Conservation (phyloP, 2,797 vertebrate species). For the Channallabes apus region DNA sequence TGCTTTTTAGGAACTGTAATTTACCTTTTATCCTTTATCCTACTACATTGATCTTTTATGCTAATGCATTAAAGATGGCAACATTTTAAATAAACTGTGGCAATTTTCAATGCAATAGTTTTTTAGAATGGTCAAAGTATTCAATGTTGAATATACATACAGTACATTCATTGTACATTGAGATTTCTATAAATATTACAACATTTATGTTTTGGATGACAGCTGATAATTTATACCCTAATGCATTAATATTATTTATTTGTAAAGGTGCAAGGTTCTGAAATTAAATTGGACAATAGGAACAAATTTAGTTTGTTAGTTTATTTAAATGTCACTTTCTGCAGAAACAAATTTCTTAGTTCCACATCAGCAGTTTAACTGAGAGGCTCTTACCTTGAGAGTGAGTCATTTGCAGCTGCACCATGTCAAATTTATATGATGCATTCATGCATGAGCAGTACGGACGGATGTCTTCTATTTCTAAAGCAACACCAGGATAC, state of each 20-base stretch:
- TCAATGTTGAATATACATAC: not conserved
- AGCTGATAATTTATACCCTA: not conserved
- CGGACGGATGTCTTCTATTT: constrained; percentile 21
- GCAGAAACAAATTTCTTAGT: not conserved
- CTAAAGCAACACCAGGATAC: not conserved
- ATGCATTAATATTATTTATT: not conserved
- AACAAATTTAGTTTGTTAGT: no score
- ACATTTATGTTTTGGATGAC: not conserved
- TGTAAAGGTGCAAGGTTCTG: not conserved
- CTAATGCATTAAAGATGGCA: not conserved
- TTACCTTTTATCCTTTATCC: not conserved
- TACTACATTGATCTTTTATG: not conserved
- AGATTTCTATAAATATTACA: not conserved
- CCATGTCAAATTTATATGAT: not conserved
- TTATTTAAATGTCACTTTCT: not conserved
- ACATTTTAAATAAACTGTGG: no score
- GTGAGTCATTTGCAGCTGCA: constrained; percentile 42
- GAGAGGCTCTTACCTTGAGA: not conserved
- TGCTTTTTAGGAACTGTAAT: not conserved
- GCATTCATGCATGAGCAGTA: not conserved
- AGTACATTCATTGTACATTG: not conserved
- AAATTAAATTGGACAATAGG: not conserved
- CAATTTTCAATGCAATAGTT: no score
- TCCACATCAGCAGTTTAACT: not conserved
- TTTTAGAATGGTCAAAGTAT: no score